Evolutionary conservation across 1,140 invertebrate species (phyloP).

Genomic region (Stenopsyche tienmushanensis): DNA sequence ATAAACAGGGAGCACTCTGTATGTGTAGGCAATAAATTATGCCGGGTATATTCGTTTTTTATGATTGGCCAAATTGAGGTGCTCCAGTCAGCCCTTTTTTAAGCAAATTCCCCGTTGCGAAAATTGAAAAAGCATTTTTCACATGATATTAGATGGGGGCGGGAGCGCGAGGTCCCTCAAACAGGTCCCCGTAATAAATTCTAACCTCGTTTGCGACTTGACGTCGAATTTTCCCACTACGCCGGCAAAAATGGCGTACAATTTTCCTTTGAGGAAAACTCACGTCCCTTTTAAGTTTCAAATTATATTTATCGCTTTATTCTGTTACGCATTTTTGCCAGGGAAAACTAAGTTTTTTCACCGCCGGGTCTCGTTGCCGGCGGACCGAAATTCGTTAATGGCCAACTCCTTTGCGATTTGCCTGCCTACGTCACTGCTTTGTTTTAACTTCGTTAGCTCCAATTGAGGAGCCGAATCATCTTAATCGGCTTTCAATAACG

Average conservation of each 20-base stretch:
- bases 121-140: constrained; percentile 31
- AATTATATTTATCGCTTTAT: constrained; percentile 42
- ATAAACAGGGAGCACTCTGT: no score
- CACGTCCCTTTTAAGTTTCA: constrained; percentile 40
- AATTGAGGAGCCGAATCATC: background rate
- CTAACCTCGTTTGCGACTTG: constrained; percentile 41
- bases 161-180: constrained; percentile 22
- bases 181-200: constrained; percentile 41
- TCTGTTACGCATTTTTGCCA: constrained; percentile 40
- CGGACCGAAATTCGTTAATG: constrained; percentile 19
- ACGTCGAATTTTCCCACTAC: constrained; percentile 38
- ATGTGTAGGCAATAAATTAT: constrained; percentile 15
- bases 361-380: constrained; percentile 33
- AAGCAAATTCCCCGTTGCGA: constrained; percentile 29
- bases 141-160: constrained; percentile 6
- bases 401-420: constrained; percentile 1
- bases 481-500: background rate
- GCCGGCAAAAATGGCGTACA: constrained; percentile 38
- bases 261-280: constrained; percentile 38
- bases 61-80: constrained; percentile 10
- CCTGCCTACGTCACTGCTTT: background rate
- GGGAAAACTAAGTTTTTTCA: constrained; percentile 39
- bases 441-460: background rate
- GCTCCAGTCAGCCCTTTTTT: constrained; percentile 4
- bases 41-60: constrained; percentile 13